Base-by-base conservation (phyloP, 2,113 vertebrate species). In the Hylia prasina region DNA sequence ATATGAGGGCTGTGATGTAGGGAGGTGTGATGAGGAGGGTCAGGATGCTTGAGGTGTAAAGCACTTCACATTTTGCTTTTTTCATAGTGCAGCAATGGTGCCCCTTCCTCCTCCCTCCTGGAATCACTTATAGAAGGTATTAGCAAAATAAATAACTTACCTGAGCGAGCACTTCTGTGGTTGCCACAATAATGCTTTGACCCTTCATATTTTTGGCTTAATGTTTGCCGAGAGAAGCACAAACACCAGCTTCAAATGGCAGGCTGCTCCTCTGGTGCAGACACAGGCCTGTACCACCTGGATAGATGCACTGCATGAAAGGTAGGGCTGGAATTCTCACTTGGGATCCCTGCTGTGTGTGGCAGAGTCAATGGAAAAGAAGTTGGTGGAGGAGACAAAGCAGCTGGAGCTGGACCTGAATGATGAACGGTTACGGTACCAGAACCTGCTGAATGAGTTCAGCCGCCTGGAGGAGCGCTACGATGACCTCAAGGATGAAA, bases 371-470 rank as follows among this genome's bases (percentile, higher is more conserved):
- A 99, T 99, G 99, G 98, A 99, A 13, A 99, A 98, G 95, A 98
- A 98, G 42, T 96, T 99, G 31, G 97, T 97, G 60, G 98, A 99
- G 97, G 99, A 99, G 97, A 99, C 99, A 0, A 98, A 99, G 90
- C 99, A 99, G 97, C 97, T 99, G 88, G 98, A 99, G 96, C 98
- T 98, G 1, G 99, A 99, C 82, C 97, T 99, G 97, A 99, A 99
- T 30, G 99, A 99, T 75, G 99, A 99, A 45, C 98, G 99, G 17
- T 97, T 99, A 23, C 98, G 99, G 73, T 99, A 99, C 87, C 99
- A 99, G 98, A 99, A 99, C 97, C 98, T 99, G 73, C 98, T 99
- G 81, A 98, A 98, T 37, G 99, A 99, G 94, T 99, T 99, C 96
- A 99, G 98, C 85, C 98, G 99, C 78, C 96, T 99, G 51, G 99